Evolutionary conservation across 2,113 vertebrate genomes (phyloP), one percentile per base, ranked within the genome.

Genomic region (Triplophysa siluroides): DNA sequence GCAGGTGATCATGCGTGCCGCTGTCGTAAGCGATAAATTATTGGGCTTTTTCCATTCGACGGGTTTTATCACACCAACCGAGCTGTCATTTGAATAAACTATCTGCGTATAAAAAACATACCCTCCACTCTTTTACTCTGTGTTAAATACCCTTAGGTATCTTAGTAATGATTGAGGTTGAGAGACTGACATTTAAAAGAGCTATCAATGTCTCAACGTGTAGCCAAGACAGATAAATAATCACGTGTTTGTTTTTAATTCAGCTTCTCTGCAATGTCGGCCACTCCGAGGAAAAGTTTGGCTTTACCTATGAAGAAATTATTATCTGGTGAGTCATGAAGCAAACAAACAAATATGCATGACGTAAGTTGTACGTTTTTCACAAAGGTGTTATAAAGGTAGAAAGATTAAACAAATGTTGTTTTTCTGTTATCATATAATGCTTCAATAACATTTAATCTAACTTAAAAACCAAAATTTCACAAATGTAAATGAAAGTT

Each of bases 251-350:
- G 19, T 75, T 21, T 89, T 81, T 78, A 56, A 92, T 90, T 21
- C 82, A 99, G 98, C 95, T 99, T 91, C 95, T 99, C 88, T 97
- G 95, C 94, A 97, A 93, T 83, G 89, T 95, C 88, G 95, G 95
- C 81, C 95, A 98, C 88, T 92, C 91, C 80, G 96, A 98, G 90
- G 97, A 99, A 88, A 96, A 94, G 85, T 90, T 99, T 89, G 96
- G 97, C 73, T 98, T 96, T 93, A 96, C 96, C 1, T 95, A 97
- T 84, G 97, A 99, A 90, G 95, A 97, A 93, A 98, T 99, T 87
- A 98, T 99, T 84, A 93, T 99, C 91, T 99, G 98, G 98, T 98
- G 92, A 96, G 95, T 94, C 33, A 54, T 68, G 1, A 2, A 2
- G 24, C 29, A 3, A 29, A 61, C 29, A 3, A 29, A 61, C 14